Evolutionary conservation across 2,888 invertebrate species (phyloP).

Genomic region (Latrodectus elegans): DNA sequence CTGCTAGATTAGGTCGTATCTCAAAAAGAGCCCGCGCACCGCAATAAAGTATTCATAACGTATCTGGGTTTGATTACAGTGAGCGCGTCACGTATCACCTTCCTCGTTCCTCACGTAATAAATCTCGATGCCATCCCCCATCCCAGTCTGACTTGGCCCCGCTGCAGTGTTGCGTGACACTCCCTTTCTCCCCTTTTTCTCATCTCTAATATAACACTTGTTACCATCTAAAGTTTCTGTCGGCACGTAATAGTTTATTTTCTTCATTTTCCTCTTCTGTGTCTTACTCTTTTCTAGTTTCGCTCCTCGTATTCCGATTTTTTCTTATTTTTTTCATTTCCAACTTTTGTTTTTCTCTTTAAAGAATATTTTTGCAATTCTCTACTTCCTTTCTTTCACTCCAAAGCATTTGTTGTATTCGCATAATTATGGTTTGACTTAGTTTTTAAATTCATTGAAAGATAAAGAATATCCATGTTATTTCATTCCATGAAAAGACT

Average conservation of each 20-base stretch:
- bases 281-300: constrained; percentile 26
- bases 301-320: constrained; percentile 20
- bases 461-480: too few species aligned
- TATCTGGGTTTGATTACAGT: constrained; percentile 68
- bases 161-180: constrained; percentile 30
- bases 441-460: neutral
- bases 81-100: constrained; percentile 65
- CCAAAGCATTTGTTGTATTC: constrained; percentile 31
- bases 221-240: constrained; percentile 69
- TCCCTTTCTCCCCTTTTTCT: constrained; percentile 1
- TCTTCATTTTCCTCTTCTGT: constrained; percentile 22
- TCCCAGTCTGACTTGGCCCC: constrained; percentile 2
- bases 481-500: too few species aligned
- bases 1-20: constrained; percentile 66
- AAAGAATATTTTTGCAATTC: neutral
- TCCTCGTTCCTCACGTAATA: constrained; percentile 66
- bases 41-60: constrained; percentile 69
- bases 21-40: constrained; percentile 48
- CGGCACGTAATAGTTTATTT: constrained; percentile 62
- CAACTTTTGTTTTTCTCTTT: neutral
- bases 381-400: neutral
- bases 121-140: constrained; percentile 36
- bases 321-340: constrained; percentile 9
- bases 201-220: constrained; percentile 67
- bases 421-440: constrained; percentile 50